Conservation (phyloP, 2,888 invertebrate genomes). For the Onthophagus sagittarius region DNA sequence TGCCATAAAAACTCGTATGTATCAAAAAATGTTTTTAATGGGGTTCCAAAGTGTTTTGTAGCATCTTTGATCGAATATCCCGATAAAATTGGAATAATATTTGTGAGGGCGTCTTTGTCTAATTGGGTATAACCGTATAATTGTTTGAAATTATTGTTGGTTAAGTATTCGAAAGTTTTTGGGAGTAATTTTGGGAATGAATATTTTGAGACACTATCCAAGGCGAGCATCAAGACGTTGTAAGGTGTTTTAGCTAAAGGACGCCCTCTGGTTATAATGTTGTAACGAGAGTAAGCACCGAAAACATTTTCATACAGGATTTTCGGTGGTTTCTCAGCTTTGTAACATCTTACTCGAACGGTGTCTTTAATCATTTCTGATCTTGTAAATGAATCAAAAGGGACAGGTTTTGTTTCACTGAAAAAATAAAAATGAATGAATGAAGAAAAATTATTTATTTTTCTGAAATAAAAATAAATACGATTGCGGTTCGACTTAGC, state of each 20-base stretch:
- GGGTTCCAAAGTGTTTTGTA: constrained; percentile 49
- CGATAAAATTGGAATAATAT: constrained; percentile 76
- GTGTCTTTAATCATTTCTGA: constrained; percentile 47
- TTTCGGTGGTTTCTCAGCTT: constrained; percentile 31
- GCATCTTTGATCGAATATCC: constrained; percentile 53
- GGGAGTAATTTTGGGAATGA: constrained; percentile 74
- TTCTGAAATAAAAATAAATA: too few relatives aligned
- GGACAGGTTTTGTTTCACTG: constrained; percentile 50
- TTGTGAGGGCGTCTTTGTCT: constrained; percentile 87
- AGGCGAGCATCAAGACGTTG: constrained; percentile 73
- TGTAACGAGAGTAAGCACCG: constrained; percentile 50
- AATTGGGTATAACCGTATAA: constrained; percentile 56
- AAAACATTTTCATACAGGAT: constrained; percentile 56
- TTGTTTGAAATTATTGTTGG: constrained; percentile 49
- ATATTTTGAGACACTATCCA: constrained; percentile 79
- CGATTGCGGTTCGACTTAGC: too few relatives aligned
- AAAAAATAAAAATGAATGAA: too few relatives aligned
- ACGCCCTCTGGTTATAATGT: constrained; percentile 48
- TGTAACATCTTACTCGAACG: constrained; percentile 51
- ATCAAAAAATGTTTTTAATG: constrained; percentile 57
- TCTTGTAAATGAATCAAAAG: constrained; percentile 43
- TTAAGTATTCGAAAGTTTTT: constrained; percentile 64
- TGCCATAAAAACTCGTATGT: constrained; percentile 76
- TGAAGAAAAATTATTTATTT: too few relatives aligned
- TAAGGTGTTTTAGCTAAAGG: constrained; percentile 39